Percentiles rank a stretch among this genome's conserved stretches.
These are phyloP conservation scores for Lethrus apterus DNA, from an alignment of 1,140 invertebrate genomes.

Conservation along the genomic window DNA sequence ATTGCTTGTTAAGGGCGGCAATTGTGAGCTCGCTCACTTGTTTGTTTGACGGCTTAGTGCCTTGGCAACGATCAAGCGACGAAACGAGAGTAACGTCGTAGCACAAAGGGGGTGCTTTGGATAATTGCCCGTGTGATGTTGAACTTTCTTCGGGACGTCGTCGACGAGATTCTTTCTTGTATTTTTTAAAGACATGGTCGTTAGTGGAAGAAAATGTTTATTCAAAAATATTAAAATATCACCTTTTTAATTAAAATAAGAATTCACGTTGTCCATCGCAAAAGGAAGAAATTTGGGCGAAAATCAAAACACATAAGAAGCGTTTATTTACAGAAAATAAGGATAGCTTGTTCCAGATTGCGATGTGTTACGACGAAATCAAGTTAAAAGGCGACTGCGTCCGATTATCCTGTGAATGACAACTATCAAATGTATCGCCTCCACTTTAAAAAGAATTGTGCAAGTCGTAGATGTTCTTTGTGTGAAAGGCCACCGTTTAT, in stretches of 20 bases:
- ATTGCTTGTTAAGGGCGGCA: constrained; percentile 30
- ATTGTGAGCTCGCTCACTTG: constrained; percentile 23
- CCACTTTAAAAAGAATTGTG: constrained; percentile 7
- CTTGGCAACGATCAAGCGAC: neutral
- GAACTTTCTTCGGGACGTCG: no score
- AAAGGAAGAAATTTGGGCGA: constrained; percentile 8
- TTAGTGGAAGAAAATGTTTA: no score
- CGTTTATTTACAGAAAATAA: constrained; percentile 5
- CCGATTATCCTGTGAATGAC: constrained; percentile 9
- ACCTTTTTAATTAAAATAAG: no score
- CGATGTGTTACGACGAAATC: constrained; percentile 5
- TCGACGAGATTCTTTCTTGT: no score
- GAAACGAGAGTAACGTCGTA: neutral
- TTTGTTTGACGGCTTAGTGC: constrained; percentile 23
- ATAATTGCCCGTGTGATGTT: neutral
- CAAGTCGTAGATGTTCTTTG: constrained; percentile 6
- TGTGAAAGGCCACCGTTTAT: constrained; percentile 9
- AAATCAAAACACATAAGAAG: constrained; percentile 7
- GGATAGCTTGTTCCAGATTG: no score
- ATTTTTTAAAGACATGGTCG: no score
- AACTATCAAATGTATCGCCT: constrained; percentile 10
- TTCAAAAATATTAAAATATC: no score
- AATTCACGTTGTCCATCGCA: no score
- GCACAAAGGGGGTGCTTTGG: neutral
- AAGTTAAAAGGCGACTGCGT: constrained; percentile 9